Percentiles rank a stretch among this genome's conserved stretches.
Conservation (phyloP, 2,113 vertebrate species). For the Edolisoma coerulescens region DNA sequence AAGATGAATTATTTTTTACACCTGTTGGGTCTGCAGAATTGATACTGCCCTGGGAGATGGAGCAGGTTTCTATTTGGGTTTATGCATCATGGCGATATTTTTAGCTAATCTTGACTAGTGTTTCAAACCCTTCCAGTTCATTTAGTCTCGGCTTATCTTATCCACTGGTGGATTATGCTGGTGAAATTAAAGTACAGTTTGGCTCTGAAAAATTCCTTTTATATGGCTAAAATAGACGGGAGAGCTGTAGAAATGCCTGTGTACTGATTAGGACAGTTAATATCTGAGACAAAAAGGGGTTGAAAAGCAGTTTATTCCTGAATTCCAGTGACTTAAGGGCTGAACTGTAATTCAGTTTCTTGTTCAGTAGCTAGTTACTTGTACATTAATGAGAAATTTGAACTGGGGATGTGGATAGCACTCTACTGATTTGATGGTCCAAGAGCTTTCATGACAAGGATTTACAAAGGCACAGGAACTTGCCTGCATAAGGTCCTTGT, state of each 20-base stretch:
- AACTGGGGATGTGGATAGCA: background rate
- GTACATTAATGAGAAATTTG: background rate
- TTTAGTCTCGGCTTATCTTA: background rate
- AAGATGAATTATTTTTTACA: slow-evolving; percentile 60
- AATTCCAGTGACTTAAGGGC: background rate
- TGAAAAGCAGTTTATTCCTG: background rate
- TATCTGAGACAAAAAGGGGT: background rate
- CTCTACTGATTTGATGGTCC: background rate
- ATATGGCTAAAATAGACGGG: background rate
- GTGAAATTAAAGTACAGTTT: background rate
- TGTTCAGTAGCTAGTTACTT: background rate
- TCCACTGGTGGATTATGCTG: background rate
- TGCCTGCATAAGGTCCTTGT: accelerated
- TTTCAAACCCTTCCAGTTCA: background rate
- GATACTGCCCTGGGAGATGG: background rate
- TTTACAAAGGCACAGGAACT: background rate
- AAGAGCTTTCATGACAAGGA: background rate
- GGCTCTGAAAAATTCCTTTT: background rate
- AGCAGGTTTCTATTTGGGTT: slow-evolving; percentile 57
- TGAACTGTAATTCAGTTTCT: background rate
- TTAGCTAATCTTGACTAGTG: slow-evolving; percentile 25
- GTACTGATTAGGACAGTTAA: background rate
- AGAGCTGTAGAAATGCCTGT: background rate
- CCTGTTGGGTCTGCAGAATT: slow-evolving; percentile 46
- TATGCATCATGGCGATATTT: slow-evolving; percentile 52